Conservation (phyloP, 2,888 invertebrate genomes). For the Chirona hameri region DNA sequence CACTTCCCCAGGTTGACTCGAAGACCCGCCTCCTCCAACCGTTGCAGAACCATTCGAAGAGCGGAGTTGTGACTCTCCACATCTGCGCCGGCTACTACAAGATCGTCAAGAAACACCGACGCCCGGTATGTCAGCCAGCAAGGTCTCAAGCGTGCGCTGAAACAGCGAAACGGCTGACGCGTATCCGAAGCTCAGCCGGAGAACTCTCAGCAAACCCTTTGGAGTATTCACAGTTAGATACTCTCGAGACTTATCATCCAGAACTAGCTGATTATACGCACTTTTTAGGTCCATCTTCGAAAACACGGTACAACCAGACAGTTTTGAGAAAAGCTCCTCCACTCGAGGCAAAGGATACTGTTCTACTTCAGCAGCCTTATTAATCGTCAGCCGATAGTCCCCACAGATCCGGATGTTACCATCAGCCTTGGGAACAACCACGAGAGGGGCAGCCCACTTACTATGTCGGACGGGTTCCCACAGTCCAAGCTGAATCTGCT, state of each 20-base stretch:
- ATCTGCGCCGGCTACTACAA: neutral
- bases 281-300: neutral
- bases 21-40: neutral
- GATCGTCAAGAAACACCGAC: neutral
- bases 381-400: neutral
- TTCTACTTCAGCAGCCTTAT: neutral
- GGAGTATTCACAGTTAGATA: neutral
- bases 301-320: neutral
- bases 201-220: neutral
- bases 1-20: neutral
- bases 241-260: neutral
- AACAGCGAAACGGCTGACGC: neutral
- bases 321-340: neutral
- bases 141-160: neutral
- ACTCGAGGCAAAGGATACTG: neutral
- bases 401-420: neutral
- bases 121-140: neutral
- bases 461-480: neutral
- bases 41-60: neutral
- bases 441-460: neutral
- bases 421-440: neutral
- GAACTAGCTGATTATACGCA: neutral
- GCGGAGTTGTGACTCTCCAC: neutral
- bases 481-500: neutral
- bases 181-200: neutral